Base-by-base conservation (phyloP, 2,888 invertebrate species). In the Tenthredo scrophulariae region DNA sequence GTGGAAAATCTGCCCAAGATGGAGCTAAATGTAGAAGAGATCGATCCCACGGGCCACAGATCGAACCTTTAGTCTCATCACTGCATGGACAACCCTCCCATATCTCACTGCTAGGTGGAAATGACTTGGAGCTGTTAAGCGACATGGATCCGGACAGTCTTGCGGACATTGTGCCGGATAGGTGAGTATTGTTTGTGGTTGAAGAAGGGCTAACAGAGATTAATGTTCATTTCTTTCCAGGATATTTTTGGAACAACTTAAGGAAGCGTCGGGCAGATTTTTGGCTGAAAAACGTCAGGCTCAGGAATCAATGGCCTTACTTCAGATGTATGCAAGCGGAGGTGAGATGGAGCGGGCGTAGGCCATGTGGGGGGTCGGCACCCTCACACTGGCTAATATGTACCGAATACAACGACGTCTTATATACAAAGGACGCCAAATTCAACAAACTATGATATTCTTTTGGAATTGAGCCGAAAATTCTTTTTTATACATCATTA, bases 91-190 rank as follows among this genome's bases (percentile, higher is more conserved):
- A 98, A 93, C 94, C 97, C 65, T 97, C 97, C 90, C 97, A 97
- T 92, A 97, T 98, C 89, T 97, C 97, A 7, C 94, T 97, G 85
- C 95, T 98, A 86, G 97, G 97, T 86, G 97, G 97, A 86, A 96
- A 97, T 87, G 98, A 98, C 91, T 94, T 98, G 92, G 98, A 98
- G 91, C 94, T 97, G 33, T 94, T 98, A 70, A 97, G 97, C 86
- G 97, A 98, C 91, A 98, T 98, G 97, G 97, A 98, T 94, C 97
- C 97, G 9, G 97, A 98, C 88, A 97, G 97, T 87, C 94, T 98
- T 90, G 96, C 97, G 85, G 97, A 98, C 91, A 97, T 98, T 90
- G 96, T 97, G 46, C 95, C 96, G 80, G 96, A 96, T 89, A 96
- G 95, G 92, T 95, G 92, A 87, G 96, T 80, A 26, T 87, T 79